Conservation (phyloP, 2,888 invertebrate genomes). For the Malthinus flaveolus region DNA sequence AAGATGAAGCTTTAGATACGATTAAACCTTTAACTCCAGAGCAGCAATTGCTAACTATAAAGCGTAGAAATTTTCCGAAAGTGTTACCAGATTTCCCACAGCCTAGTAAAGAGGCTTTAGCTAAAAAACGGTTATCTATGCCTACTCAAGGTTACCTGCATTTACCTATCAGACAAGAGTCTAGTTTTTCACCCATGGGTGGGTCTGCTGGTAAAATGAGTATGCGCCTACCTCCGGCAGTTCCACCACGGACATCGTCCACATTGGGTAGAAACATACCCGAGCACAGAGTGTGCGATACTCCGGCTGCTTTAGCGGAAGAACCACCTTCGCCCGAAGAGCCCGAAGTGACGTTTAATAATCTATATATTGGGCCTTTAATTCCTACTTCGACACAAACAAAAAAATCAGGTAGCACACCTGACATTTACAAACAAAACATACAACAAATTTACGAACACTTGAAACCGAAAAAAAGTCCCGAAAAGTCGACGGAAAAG, state of each 20-base stretch:
- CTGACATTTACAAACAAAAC: constrained; percentile 37
- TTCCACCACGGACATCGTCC: constrained; percentile 71
- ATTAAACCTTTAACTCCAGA: constrained; percentile 62
- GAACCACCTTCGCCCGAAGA: constrained; percentile 56
- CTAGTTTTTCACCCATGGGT: constrained; percentile 44
- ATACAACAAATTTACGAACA: constrained; percentile 48
- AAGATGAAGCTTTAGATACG: constrained; percentile 58
- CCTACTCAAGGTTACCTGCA: constrained; percentile 58
- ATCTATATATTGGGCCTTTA: constrained; percentile 60
- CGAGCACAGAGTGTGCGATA: constrained; percentile 46
- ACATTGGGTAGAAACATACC: constrained; percentile 63
- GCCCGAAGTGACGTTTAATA: constrained; percentile 58
- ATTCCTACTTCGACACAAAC: constrained; percentile 52
- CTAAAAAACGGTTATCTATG: constrained; percentile 64
- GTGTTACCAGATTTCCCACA: constrained; percentile 77
- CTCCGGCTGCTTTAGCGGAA: constrained; percentile 56
- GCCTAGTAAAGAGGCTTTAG: constrained; percentile 44
- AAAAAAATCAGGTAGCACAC: constrained; percentile 31
- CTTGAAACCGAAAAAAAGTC: constrained; percentile 32
- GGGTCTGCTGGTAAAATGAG: constrained; percentile 43
- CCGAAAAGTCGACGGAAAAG: constrained; percentile 14
- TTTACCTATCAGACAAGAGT: constrained; percentile 41
- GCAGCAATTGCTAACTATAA: constrained; percentile 73
- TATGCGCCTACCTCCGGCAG: constrained; percentile 64
- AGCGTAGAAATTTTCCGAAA: constrained; percentile 80